These are phyloP conservation scores for Phrixothrix hirtus DNA, from an alignment of 2,888 invertebrate species.

Conservation along the genomic window DNA sequence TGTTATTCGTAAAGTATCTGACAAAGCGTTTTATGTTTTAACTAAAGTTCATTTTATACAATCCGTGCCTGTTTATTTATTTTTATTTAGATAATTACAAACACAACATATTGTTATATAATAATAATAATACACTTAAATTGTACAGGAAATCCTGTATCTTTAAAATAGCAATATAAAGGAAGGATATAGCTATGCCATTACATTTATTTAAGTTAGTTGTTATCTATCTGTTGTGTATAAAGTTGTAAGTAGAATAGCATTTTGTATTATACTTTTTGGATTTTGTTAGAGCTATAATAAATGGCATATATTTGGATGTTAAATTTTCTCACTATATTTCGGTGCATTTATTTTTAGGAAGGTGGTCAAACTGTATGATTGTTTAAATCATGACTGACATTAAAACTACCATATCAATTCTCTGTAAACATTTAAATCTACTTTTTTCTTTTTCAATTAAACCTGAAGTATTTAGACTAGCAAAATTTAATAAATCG, in stretches of 20 bases:
- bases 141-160: constrained; percentile 25
- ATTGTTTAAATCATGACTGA: constrained; percentile 41
- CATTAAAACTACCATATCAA: constrained; percentile 47
- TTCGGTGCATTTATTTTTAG: background rate
- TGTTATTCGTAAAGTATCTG: constrained; percentile 34
- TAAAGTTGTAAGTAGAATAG: constrained; percentile 54
- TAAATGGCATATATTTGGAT: constrained; percentile 60
- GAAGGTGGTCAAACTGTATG: background rate
- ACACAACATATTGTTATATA: constrained; percentile 20
- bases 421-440: constrained; percentile 50
- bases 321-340: constrained; percentile 39
- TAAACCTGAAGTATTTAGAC: constrained; percentile 50
- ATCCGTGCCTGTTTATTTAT: constrained; percentile 39
- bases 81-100: constrained; percentile 12
- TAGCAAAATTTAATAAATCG: constrained; percentile 48
- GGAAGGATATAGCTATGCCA: constrained; percentile 27
- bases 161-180: constrained; percentile 30
- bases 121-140: constrained; percentile 26
- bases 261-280: constrained; percentile 57
- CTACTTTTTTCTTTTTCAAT: constrained; percentile 42
- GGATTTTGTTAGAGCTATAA: constrained; percentile 58
- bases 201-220: constrained; percentile 26
- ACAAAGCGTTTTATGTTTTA: constrained; percentile 22
- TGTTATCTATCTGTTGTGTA: constrained; percentile 48
- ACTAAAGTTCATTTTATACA: constrained; percentile 2